Base-by-base conservation (phyloP, 2,888 invertebrate species). In the Cyclophora albipunctata region DNA sequence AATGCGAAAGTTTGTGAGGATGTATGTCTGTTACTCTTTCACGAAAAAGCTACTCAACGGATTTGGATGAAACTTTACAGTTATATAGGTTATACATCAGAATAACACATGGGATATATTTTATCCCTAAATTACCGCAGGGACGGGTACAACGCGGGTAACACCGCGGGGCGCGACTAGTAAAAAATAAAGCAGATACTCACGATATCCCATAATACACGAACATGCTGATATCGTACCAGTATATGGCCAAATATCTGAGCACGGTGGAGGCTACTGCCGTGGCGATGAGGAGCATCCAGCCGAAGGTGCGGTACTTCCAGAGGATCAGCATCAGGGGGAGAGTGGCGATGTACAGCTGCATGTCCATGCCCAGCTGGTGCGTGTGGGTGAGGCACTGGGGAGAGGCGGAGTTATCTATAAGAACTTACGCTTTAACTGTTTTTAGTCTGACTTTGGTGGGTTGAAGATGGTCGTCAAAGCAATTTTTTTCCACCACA, bases 351-450 rank as follows among this genome's bases (percentile, higher is more conserved):
- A 90, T 72, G 73, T 89, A 91, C 33, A 91, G 69, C 59, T 91
- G 91, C 89, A 90, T 90, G 59, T 91, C 91, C 67, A 91, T 89
- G 6, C 90, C 91, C 52, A 91, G 78, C 62, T 91, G 91, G 56
- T 91, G 91, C 0, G 91, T 91, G 67, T 91, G 90, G 4, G 90
- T 90, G 3, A 91, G 72, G 60, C 91, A 91, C 91, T 91, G 76
- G 35, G 79, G 78, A 43, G 47, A 1, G 45, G 20, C 7, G 34
- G 42, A 6, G 7, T 6, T 48, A 45, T 34, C 7, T 5, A 49
- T 37, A 34, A 43, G 7, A 7, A 34, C 44, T 41, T 4, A 35
- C 34, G 34, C 34, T 44, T 46, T 42, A 34, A 44, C 46, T 41
- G 40, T 7, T 41, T 46, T n/a, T 44, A 43, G 33, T 35, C 41